These are phyloP conservation scores for Aphodius sticticus DNA, from an alignment of 2,888 invertebrate genomes.

Conservation along the genomic window DNA sequence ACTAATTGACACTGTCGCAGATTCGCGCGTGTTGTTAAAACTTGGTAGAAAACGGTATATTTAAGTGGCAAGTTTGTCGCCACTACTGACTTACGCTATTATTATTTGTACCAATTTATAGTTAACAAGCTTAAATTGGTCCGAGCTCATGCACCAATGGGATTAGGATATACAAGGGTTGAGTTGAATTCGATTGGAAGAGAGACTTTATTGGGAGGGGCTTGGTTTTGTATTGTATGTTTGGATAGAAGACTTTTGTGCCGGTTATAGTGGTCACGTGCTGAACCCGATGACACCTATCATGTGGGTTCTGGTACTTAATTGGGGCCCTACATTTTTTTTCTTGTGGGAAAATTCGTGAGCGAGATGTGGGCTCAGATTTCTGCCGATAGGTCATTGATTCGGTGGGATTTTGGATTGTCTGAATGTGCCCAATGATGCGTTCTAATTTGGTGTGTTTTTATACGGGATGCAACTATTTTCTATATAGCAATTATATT, in stretches of 20 bases:
- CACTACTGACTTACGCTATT: conserved; percentile 54
- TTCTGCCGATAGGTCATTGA: conserved; percentile 25
- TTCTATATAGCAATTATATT: not conserved
- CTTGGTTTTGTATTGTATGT: conserved; percentile 29
- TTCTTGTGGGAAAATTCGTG: conserved; percentile 53
- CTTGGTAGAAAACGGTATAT: conserved; percentile 22
- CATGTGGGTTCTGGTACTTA: conserved; percentile 20
- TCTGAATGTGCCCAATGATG: not conserved
- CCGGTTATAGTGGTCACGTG: conserved; percentile 44
- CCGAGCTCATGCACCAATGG: conserved; percentile 49
- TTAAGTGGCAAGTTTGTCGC: conserved; percentile 27
- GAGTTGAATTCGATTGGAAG: conserved; percentile 49
- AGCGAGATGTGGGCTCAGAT: conserved; percentile 35
- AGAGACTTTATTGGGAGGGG: conserved; percentile 29
- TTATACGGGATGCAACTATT: not conserved
- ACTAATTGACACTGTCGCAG: conserved; percentile 10
- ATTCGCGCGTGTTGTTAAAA: conserved; percentile 31
- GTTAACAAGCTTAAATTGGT: conserved; percentile 60
- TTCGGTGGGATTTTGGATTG: not conserved
- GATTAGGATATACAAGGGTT: conserved; percentile 33
- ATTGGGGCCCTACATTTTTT: conserved; percentile 37
- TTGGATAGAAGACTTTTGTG: conserved; percentile 19
- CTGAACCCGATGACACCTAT: conserved; percentile 23
- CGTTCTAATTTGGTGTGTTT: not conserved
- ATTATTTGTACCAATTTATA: conserved; percentile 63